Base-by-base conservation (phyloP, 2,888 invertebrate genomes). In the Cryptus armator region DNA sequence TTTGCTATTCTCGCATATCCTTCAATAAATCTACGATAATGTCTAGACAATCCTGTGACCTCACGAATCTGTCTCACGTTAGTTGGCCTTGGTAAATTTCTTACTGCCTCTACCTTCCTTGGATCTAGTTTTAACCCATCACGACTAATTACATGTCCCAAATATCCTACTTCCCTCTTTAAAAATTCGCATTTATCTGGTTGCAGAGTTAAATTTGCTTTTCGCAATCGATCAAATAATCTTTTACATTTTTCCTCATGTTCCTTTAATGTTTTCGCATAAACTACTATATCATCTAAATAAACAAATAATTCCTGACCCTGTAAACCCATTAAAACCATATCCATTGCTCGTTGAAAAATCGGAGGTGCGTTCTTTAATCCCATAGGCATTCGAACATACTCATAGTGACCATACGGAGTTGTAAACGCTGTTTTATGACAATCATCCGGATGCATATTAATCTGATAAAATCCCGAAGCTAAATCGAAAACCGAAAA, bases 201-300 rank as follows among this genome's bases (percentile, higher is more conserved):
- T 24, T 24, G 24, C 3, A 24, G 2, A 48, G 48, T 48, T n/a
- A 48, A 3, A 3, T 48, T 48, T 4, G 46, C 46, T 14, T 53
- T 2, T 6, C 53, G 3, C 16, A 53, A 6, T 0, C 53, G 14
- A 1, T 16, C 19, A 5, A 19, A 9, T n/a, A 53, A 19, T 6
- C 3, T 14, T 14, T 48, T 68, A 12, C 81, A 68, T 37, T 81
- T 82, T 9, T 14, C 10, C 1, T 14, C 9, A 46, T 83, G 81
- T 16, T 84, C 70, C 12, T 82, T 66, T 9, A 83, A 32, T 4
- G 82, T 56, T 1, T 16, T 16, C 0, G 66, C 51, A 59, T 70
- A 84, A 29, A 84, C 53, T 5, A 84, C 51, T 6, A 84, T 29
- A 56, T 84, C 84, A 32, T 84, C 84, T 0, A 84, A 32, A 24